These are phyloP conservation scores for Cyanoderma ruficeps DNA, from an alignment of 2,113 vertebrate genomes.

Conservation along the genomic window DNA sequence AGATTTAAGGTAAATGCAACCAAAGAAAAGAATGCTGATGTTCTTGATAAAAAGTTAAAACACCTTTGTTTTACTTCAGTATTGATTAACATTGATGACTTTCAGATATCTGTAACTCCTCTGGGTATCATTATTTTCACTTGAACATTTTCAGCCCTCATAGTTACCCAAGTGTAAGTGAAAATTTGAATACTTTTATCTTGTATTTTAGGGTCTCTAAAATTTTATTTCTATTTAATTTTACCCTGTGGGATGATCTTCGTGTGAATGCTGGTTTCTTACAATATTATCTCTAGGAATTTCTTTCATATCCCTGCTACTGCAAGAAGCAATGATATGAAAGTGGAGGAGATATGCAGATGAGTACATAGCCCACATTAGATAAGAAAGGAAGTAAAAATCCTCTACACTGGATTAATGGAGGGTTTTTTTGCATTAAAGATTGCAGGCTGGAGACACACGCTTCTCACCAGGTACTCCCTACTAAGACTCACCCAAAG, in stretches of 20 bases:
- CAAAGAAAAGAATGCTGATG: background rate
- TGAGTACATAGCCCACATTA: background rate
- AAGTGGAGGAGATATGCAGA: background rate
- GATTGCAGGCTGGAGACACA: background rate
- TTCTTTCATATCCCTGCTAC: background rate
- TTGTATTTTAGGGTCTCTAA: background rate
- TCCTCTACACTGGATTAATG: background rate
- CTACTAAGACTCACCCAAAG: background rate
- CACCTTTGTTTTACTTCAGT: background rate
- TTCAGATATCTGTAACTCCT: background rate
- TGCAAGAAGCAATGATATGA: background rate
- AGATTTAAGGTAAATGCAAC: conserved; percentile 76
- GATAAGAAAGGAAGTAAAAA: background rate
- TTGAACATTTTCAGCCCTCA: background rate
- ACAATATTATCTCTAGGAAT: background rate
- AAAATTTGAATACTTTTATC: background rate
- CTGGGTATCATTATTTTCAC: background rate
- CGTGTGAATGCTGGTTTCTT: background rate
- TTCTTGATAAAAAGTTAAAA: background rate
- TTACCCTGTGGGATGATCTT: background rate
- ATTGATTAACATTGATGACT: background rate
- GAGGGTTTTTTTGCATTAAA: background rate
- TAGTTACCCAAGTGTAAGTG: background rate
- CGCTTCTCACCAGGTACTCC: background rate
- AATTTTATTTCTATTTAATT: background rate